Conservation (phyloP, 2,888 invertebrate genomes). For the Dasysyrphus albostriatus region DNA sequence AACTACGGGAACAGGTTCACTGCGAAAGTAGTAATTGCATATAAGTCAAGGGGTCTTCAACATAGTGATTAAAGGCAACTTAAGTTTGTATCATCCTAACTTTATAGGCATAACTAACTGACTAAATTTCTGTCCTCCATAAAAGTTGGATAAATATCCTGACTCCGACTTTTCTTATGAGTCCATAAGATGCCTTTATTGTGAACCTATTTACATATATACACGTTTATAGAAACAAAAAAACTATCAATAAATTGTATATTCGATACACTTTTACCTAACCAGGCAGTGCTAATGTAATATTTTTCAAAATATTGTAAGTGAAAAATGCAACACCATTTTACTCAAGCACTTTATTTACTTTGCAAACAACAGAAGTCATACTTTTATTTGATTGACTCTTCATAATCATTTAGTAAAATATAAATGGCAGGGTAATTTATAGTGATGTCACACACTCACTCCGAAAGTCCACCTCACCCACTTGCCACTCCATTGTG, state of each 20-base stretch:
- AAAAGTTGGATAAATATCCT: too few species aligned
- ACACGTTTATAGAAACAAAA: neutral
- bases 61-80: too few species aligned
- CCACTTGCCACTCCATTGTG: conserved; percentile 53
- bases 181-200: neutral
- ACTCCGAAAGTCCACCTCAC: conserved; percentile 18
- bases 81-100: too few species aligned
- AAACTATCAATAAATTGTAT: neutral
- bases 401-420: conserved; percentile 1
- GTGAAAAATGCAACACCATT: neutral
- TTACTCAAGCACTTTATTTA: neutral
- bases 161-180: neutral
- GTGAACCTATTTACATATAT: neutral
- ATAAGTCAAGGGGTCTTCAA: too few species aligned
- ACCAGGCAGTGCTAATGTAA: neutral
- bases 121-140: too few species aligned
- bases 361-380: neutral
- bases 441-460: conserved; percentile 12
- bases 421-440: neutral
- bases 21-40: too few species aligned
- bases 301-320: neutral
- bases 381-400: conserved; percentile 4
- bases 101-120: too few species aligned
- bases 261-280: neutral
- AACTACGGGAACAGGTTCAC: too few species aligned